phyloP scores from a whole-genome alignment of 2,797 vertebrate species.

The Danio kyathit region DNA sequence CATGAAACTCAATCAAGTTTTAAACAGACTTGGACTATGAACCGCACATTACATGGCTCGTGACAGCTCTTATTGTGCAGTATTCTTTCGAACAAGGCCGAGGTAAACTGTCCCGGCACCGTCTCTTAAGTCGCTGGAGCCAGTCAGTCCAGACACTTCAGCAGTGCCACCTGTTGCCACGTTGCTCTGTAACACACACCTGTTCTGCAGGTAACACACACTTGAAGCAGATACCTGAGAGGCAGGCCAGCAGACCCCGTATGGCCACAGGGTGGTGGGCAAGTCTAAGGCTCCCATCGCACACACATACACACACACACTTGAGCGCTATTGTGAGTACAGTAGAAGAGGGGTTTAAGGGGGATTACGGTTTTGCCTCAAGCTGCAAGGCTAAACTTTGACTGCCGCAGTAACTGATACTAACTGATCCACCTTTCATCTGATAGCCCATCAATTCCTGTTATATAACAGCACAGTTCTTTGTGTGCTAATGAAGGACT shows the following conservation, averaged over 20 bases:
- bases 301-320: conserved; percentile 49
- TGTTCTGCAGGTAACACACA: conserved; percentile 60
- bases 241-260: conserved; percentile 30
- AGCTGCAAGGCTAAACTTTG: conserved; percentile 69
- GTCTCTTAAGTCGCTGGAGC: conserved; percentile 77
- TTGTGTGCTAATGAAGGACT: conserved; percentile 55
- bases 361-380: conserved; percentile 72
- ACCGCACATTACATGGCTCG: conserved; percentile 76
- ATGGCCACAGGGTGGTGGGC: conserved; percentile 52
- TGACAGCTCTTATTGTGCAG: conserved; percentile 83
- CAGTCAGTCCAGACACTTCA: conserved; percentile 79
- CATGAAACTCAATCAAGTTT: conserved; percentile 75
- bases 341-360: conserved; percentile 73
- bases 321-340: conserved; percentile 77
- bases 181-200: conserved; percentile 81
- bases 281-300: conserved; percentile 36
- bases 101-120: conserved; percentile 73
- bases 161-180: conserved; percentile 76
- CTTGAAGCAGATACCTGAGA: conserved; percentile 57
- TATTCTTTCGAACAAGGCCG: conserved; percentile 71
- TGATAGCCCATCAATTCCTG: conserved; percentile 64
- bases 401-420: conserved; percentile 70
- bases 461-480: conserved; percentile 59
- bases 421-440: conserved; percentile 71
- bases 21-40: conserved; percentile 72